phyloP scores from a whole-genome alignment of 2,797 vertebrate species.

The Melanotaenia maccullochi region DNA sequence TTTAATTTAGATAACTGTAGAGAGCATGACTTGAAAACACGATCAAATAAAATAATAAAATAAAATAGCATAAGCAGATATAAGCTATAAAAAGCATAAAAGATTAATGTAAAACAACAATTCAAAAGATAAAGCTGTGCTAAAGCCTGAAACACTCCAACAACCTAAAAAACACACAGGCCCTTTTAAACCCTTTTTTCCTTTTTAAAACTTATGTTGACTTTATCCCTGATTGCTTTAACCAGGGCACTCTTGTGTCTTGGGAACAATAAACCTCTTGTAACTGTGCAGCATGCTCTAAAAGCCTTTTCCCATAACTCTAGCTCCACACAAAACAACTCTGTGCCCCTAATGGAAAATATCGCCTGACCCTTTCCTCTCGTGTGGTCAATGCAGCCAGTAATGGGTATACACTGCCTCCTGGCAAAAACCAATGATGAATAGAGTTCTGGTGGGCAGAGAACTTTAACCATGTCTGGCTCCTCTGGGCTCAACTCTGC shows the following conservation, averaged over 20 bases:
- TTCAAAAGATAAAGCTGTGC: not conserved
- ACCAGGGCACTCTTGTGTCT: slow-evolving; percentile 54
- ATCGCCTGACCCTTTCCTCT: slow-evolving; percentile 65
- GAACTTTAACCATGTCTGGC: slow-evolving; percentile 57
- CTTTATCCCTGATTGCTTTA: slow-evolving; percentile 43
- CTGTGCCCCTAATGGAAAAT: slow-evolving; percentile 79
- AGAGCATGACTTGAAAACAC: not conserved
- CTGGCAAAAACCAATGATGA: slow-evolving; percentile 76
- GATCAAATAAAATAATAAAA: not conserved
- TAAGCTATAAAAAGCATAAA: not conserved
- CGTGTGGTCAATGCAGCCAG: slow-evolving; percentile 73
- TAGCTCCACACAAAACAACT: slow-evolving; percentile 59
- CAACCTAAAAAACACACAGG: not conserved
- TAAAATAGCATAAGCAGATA: not conserved
- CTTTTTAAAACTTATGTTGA: slow-evolving; percentile 34
- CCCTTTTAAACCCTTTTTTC: slow-evolving; percentile 35
- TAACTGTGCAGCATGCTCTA: slow-evolving; percentile 49
- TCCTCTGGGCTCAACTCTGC: slow-evolving; percentile 45
- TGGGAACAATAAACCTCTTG: slow-evolving; percentile 60
- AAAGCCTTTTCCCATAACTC: slow-evolving; percentile 56
- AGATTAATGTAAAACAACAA: not conserved
- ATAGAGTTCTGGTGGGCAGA: slow-evolving; percentile 64
- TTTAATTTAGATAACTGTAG: not conserved
- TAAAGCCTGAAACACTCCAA: not conserved
- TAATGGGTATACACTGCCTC: slow-evolving; percentile 74